phyloP scores from a whole-genome alignment of 1,140 invertebrate genomes.

The Eurytemora carolleeae region DNA sequence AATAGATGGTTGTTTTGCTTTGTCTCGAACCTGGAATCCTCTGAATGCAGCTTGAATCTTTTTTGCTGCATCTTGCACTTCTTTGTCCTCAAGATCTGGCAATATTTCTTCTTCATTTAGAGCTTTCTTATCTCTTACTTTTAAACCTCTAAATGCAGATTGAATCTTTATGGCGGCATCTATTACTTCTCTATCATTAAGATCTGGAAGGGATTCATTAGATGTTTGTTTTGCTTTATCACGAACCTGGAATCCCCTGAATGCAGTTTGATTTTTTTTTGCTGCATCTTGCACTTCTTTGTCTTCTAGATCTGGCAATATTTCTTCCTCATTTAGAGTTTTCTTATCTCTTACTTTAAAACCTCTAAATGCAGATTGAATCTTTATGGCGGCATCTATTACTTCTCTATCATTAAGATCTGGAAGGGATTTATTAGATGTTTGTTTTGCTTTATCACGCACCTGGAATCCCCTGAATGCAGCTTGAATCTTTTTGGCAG shows the following conservation, averaged over 20 bases:
- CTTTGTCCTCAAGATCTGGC: slow-evolving; percentile 3
- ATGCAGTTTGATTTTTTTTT: slow-evolving; percentile 14
- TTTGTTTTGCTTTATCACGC: neutral
- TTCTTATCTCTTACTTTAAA: slow-evolving; percentile 3
- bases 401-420: neutral
- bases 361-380: slow-evolving; percentile 11
- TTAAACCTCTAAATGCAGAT: slow-evolving; percentile 45
- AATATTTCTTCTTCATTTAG: neutral
- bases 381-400: slow-evolving; percentile 1
- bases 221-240: neutral
- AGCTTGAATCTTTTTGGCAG: slow-evolving; percentile 52
- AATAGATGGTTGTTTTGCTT: neutral
- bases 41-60: slow-evolving; percentile 11
- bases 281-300: slow-evolving; percentile 10
- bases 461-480: slow-evolving; percentile 42
- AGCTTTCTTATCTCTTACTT: slow-evolving; percentile 22
- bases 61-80: slow-evolving; percentile 4
- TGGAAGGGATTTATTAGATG: too few species aligned
- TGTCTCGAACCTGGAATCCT: slow-evolving; percentile 3
- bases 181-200: neutral
- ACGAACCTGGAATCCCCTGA: slow-evolving; percentile 1
- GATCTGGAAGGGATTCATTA: neutral
- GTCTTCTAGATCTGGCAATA: slow-evolving; percentile 6
- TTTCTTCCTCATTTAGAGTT: neutral
- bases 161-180: slow-evolving; percentile 51